phyloP scores from a whole-genome alignment of 1,140 invertebrate genomes.

The Bombyx mandarina region DNA sequence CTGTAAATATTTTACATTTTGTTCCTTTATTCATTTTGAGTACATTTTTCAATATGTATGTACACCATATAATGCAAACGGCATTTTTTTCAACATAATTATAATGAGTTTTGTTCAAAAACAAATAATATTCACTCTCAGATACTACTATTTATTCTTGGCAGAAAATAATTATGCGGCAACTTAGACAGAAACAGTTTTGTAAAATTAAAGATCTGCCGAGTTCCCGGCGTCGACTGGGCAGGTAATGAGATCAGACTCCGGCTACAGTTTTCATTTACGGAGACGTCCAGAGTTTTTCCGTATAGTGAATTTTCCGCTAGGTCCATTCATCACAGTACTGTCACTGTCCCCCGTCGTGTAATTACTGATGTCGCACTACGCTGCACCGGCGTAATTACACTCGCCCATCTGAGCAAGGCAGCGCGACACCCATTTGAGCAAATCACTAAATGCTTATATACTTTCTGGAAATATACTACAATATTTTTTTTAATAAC shows the following conservation, averaged over 20 bases:
- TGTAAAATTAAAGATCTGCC: not conserved
- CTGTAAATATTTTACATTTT: no score
- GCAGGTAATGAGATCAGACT: slow-evolving; percentile 25
- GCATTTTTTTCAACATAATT: not conserved
- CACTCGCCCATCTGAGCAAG: slow-evolving; percentile 15
- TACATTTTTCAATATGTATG: not conserved
- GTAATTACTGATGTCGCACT: slow-evolving; percentile 55
- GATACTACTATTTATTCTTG: not conserved
- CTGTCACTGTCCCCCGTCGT: slow-evolving; percentile 36
- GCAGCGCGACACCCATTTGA: no score
- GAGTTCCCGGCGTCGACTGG: not conserved
- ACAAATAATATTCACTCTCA: not conserved
- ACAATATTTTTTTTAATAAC: no score
- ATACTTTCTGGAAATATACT: no score
- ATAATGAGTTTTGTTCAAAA: not conserved
- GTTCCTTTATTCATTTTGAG: no score
- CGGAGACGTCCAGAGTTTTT: slow-evolving; percentile 39
- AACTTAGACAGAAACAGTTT: not conserved
- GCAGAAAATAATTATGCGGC: not conserved
- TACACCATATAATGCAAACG: not conserved
- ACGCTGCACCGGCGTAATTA: slow-evolving; percentile 37
- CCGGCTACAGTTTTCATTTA: slow-evolving; percentile 40
- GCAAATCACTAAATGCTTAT: no score
- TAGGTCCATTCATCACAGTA: slow-evolving; percentile 46
- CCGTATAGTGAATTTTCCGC: slow-evolving; percentile 36